Evolutionary conservation across 2,797 vertebrate genomes (phyloP).

Genomic region (Syngnathus rostellatus): DNA sequence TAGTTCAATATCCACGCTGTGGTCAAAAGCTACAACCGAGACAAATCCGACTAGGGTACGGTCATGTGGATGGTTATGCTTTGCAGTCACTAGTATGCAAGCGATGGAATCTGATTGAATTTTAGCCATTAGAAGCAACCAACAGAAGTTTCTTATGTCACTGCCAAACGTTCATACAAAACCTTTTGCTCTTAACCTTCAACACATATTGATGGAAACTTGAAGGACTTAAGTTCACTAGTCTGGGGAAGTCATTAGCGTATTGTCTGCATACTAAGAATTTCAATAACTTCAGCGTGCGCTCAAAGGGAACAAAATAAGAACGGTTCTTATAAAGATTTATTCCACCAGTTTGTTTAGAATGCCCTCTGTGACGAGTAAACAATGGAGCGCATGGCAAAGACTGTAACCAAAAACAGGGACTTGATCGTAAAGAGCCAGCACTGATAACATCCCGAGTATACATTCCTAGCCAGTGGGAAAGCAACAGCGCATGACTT

Average conservation of each 20-base stretch:
- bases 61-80: background rate
- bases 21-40: background rate
- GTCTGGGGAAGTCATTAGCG: background rate
- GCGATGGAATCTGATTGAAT: background rate
- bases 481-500: slow-evolving; percentile 48
- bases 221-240: background rate
- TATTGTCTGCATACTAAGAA: background rate
- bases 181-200: background rate
- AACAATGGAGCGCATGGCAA: slow-evolving; percentile 40
- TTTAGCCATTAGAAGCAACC: background rate
- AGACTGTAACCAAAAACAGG: slow-evolving; percentile 35
- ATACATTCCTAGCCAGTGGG: slow-evolving; percentile 57
- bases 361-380: slow-evolving; percentile 28
- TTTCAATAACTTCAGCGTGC: background rate
- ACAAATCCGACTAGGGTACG: background rate
- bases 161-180: background rate
- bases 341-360: slow-evolving; percentile 9
- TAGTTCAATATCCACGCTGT: background rate
- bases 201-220: background rate
- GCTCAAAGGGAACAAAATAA: slow-evolving; percentile 16
- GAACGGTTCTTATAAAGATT: slow-evolving; percentile 5
- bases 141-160: background rate
- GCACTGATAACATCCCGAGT: slow-evolving; percentile 61
- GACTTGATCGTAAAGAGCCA: slow-evolving; percentile 59
- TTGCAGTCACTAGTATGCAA: background rate